A percentile compares a stretch with the other conserved stretches of the same genome.
Evolutionary conservation across 2,113 vertebrate genomes (phyloP).

Genomic region (Actenoides lindsayi): DNA sequence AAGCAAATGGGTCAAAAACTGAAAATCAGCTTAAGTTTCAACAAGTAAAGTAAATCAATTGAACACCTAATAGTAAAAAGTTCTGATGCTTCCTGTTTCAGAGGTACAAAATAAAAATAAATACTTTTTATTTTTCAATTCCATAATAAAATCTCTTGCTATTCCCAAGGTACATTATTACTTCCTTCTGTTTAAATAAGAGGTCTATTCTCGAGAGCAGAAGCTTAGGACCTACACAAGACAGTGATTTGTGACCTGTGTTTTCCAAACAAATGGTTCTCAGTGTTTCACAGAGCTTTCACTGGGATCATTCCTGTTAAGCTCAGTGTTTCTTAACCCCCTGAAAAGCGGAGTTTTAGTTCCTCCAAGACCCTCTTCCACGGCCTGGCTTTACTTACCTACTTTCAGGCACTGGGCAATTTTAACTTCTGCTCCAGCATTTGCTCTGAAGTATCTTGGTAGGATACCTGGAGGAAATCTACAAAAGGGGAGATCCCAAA

Average conservation of each 20-base stretch:
- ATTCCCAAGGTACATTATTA: neutral
- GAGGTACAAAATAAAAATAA: neutral
- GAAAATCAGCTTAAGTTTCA: neutral
- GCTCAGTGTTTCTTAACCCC: neutral
- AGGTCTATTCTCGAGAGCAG: neutral
- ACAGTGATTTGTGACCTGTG: neutral
- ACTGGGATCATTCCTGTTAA: neutral
- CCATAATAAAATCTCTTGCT: neutral
- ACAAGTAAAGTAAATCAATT: neutral
- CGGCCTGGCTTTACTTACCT: neutral
- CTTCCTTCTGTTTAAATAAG: neutral
- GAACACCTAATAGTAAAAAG: neutral
- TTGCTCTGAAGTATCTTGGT: constrained; percentile 72
- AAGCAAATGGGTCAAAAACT: neutral
- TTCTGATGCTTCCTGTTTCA: neutral
- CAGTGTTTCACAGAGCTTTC: neutral
- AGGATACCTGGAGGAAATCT: constrained; percentile 71
- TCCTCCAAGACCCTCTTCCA: neutral
- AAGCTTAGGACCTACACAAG: neutral
- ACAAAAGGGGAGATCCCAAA: neutral
- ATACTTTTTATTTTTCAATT: neutral
- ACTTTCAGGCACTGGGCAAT: constrained; percentile 63
- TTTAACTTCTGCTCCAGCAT: constrained; percentile 71
- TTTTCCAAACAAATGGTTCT: neutral
- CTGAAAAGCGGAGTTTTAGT: neutral